Conservation (phyloP, 2,888 invertebrate genomes). For the Drosophila neonasuta region DNA sequence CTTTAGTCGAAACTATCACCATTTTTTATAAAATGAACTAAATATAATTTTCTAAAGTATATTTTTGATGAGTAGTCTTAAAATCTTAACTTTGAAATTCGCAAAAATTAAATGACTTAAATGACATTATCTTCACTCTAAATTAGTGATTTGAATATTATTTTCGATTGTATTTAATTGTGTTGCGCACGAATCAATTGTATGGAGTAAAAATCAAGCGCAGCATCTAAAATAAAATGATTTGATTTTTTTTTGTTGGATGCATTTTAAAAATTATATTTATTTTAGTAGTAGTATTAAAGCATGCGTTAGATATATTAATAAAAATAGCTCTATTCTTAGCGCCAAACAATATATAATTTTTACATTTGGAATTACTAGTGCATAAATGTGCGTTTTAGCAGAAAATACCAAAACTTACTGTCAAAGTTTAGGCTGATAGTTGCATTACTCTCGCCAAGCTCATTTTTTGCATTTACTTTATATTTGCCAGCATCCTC, state of each 20-base stretch:
- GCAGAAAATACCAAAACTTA: slow-evolving; percentile 86
- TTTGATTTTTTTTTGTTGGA: not conserved
- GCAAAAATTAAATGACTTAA: no score
- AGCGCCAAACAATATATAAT: not conserved
- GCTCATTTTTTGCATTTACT: slow-evolving; percentile 98
- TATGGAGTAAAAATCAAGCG: no score
- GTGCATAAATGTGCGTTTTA: not conserved
- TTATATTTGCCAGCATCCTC: slow-evolving; percentile 99
- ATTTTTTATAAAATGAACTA: no score
- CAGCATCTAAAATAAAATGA: no score
- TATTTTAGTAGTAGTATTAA: not conserved
- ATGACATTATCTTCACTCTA: no score
- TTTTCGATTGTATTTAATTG: no score
- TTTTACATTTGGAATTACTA: not conserved
- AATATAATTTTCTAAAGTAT: no score
- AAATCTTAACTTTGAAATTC: no score
- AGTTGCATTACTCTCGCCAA: slow-evolving; percentile 98
- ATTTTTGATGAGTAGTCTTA: no score
- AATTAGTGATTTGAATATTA: no score
- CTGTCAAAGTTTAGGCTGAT: slow-evolving; percentile 99
- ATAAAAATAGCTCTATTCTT: not conserved
- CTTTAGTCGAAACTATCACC: no score
- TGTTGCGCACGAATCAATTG: no score
- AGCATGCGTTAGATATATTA: not conserved
- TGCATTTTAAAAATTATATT: not conserved